Evolutionary conservation across 37 sponge, comb jelly and placozoan species (phyloP), one percentile per base, ranked within the genome.

Genomic region (Ianthella basta): DNA sequence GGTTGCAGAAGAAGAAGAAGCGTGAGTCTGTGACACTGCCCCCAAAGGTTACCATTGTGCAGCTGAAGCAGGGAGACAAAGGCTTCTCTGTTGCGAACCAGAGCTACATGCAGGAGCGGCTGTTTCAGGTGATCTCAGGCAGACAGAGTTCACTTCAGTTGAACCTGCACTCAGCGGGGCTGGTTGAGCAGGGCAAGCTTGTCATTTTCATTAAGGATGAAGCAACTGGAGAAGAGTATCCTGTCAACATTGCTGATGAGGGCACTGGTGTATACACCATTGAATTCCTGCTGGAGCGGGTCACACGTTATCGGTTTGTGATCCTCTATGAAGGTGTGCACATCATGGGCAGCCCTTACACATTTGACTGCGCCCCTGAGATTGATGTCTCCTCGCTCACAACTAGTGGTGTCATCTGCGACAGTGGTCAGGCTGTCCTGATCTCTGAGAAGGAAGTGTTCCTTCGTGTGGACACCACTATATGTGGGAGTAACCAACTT

Each of bases 401-500:
- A 55, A 89, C 83, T 0, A 85, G 83, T 32, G 94, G 91, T 5
- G 36, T 67, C 1, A 79, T 85, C 15, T 24, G 89, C 10, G 89
- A 87, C 12, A 82, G 72, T 36, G 19, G 20, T 0, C 67, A 79
- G 6, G 54, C 66, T n/a, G 34, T 79, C 19, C 55, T 84, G 27
- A 37, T 84, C 14, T 61, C 80, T 15, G 80, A 85, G 41, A 68
- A 84, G 8, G 87, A 87, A 0, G 80, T 96, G 1, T 38, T 87
- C 75, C 85, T 94, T 50, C 84, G 60, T 16, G 80, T 96, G 16
- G 92, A 96, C 56, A 73, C 88, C 0, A 94, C 87, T 18, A 74
- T 86, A 4, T 94, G 94, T 25, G 97, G 97, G 1, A 61, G 30
- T 24, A 94, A 92, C 2, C 32, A 74, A 23, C 84, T 94, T 16